phyloP scores from a whole-genome alignment of 2,113 vertebrate genomes.

The Bambusicola thoracicus region DNA sequence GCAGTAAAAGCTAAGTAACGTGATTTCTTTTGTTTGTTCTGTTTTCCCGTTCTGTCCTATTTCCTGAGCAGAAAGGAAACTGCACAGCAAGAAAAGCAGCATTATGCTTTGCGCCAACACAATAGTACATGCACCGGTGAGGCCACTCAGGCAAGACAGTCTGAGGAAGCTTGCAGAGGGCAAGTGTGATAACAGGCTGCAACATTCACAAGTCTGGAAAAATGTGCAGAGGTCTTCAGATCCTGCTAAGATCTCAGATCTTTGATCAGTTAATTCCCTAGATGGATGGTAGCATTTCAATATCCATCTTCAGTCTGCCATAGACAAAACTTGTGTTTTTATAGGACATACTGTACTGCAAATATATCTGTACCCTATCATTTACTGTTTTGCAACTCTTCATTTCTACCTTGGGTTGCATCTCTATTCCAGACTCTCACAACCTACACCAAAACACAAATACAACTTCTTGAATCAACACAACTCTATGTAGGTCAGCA shows the following conservation, averaged over 20 bases:
- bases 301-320: background rate
- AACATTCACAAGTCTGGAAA: background rate
- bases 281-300: background rate
- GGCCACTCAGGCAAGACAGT: background rate
- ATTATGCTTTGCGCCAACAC: background rate
- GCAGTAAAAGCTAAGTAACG: background rate
- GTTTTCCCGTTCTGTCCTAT: background rate
- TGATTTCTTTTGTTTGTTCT: background rate
- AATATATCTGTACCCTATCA: background rate
- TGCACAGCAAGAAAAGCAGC: background rate
- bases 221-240: background rate
- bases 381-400: background rate
- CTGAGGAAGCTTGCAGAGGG: background rate
- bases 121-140: fast-evolving
- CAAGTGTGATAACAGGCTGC: background rate
- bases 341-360: background rate
- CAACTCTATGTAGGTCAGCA: background rate
- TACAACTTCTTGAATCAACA: background rate
- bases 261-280: background rate
- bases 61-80: background rate
- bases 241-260: background rate
- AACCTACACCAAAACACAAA: background rate
- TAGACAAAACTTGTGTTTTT: background rate
- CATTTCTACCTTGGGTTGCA: background rate
- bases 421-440: background rate